Evolutionary conservation across 1,140 invertebrate genomes (phyloP), one percentile per base, ranked within the genome.

Genomic region (Drosophila sulfurigaster): DNA sequence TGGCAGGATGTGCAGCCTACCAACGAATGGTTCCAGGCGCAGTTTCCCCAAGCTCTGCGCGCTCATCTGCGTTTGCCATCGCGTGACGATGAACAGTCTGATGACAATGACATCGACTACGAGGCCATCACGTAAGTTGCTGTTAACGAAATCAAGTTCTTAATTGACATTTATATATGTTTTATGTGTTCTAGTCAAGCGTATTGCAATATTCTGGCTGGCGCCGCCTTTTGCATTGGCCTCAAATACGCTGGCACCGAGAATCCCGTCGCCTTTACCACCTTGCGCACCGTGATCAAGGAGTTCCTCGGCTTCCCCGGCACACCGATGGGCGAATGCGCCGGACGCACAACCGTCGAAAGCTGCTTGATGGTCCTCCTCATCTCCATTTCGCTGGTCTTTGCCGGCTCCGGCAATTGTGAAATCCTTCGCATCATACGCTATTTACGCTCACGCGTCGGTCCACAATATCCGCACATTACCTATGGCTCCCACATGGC

Each of bases 141-240:
- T 48, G n/a, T n/a, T n/a, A n/a, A n/a, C n/a, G n/a, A n/a, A n/a
- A n/a, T n/a, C n/a, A n/a, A n/a, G n/a, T n/a, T n/a, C n/a, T n/a
- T n/a, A n/a, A n/a, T n/a, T n/a, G n/a, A n/a, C n/a, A n/a, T n/a
- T n/a, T n/a, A n/a, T n/a, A n/a, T n/a, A n/a, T n/a, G n/a, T n/a
- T n/a, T n/a, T n/a, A n/a, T n/a, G n/a, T n/a, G n/a, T n/a, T n/a
- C n/a, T n/a, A n/a, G 97, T 83, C 98, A 99, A 94, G 98, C 98
- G 0, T 99, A 98, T 93, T 99, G 98, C 92, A 99, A 99, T 92
- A 98, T 99, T 66, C 94, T 99, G 54, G 97, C 98, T 32, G 99
- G 98, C 35, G 97, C 97, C 7, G 98, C 98, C 90, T 96, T 99
- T 93, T 97, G 97, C n/a, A 93, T 99, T 69, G 98, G 98, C 1